Conservation (phyloP, 2,888 invertebrate species). For the Cephus sareptanus region DNA sequence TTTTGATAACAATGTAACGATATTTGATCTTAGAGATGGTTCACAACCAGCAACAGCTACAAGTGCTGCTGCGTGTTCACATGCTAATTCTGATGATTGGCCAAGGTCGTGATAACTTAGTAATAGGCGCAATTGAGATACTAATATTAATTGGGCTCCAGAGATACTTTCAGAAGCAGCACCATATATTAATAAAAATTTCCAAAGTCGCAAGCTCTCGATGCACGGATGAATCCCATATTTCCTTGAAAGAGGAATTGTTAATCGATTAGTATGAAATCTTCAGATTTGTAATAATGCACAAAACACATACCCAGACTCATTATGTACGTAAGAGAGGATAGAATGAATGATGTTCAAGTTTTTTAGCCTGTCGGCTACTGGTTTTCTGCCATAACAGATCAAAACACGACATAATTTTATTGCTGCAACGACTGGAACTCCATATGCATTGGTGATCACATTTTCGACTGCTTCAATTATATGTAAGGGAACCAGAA, state of each 20-base stretch:
- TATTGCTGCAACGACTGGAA: conserved; percentile 77
- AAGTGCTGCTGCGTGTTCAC: conserved; percentile 57
- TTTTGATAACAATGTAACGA: conserved; percentile 49
- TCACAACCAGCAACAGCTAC: conserved; percentile 46
- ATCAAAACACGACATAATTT: conserved; percentile 80
- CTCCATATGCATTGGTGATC: conserved; percentile 71
- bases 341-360: conserved; percentile 70
- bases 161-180: conserved; percentile 50
- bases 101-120: conserved; percentile 52
- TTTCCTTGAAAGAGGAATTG: conserved; percentile 32
- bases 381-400: conserved; percentile 54
- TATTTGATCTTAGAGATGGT: conserved; percentile 36
- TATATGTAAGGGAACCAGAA: neutral
- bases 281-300: neutral
- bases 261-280: neutral
- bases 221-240: conserved; percentile 46
- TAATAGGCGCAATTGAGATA: conserved; percentile 52
- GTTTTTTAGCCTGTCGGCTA: conserved; percentile 44
- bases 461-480: conserved; percentile 55
- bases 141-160: conserved; percentile 46
- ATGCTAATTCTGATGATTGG: conserved; percentile 49
- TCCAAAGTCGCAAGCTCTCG: conserved; percentile 59
- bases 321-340: conserved; percentile 69
- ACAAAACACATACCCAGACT: conserved; percentile 51
- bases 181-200: conserved; percentile 44